Evolutionary conservation across 2,797 vertebrate species (phyloP), one percentile per base, ranked within the genome.

Genomic region (Cyprinella venusta): DNA sequence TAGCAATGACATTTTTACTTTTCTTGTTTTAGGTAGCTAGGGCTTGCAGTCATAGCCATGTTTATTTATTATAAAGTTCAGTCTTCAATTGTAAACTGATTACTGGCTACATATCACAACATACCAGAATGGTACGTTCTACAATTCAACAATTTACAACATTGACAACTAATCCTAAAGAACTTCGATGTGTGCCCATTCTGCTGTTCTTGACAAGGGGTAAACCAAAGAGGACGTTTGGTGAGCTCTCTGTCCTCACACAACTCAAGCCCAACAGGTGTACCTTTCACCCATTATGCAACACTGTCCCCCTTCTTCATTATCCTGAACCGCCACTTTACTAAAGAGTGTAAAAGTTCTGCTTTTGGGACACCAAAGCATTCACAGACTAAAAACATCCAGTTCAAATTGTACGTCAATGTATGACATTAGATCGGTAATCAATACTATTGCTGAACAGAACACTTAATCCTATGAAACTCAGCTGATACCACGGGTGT

Each of bases 201-300:
- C 3, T 63, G 3, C 38, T 42, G 68, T 56, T 63, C 69, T 77
- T 76, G 40, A 68, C 40, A 10, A 64, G 76, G 76, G 24, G 56
- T 64, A 48, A 24, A 42, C 30, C 42, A 48, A 26, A 13, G 69
- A 56, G 12, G 18, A 52, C 84, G 75, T 64, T 79, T 75, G 52
- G 30, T 30, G 24, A 54, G 21, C 38, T n/a, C 56, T 80, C 64
- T 63, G 80, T 79, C 42, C 59, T 33, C 64, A 69, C 54, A 80
- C 59, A 83, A 75, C 70, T 70, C 33, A 83, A 61, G 68, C 61
- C 68, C 75, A 85, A 82, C 80, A 86, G 85, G 76, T 86, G 81
- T 65, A 79, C 38, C 63, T 75, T 72, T 63, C 48, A 30, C 52
- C 69, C 74, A 40, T 86, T 82, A 52, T 68, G 54, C 65, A 82